Conservation (phyloP, 2,797 vertebrate species). For the Hippocampus kuda region DNA sequence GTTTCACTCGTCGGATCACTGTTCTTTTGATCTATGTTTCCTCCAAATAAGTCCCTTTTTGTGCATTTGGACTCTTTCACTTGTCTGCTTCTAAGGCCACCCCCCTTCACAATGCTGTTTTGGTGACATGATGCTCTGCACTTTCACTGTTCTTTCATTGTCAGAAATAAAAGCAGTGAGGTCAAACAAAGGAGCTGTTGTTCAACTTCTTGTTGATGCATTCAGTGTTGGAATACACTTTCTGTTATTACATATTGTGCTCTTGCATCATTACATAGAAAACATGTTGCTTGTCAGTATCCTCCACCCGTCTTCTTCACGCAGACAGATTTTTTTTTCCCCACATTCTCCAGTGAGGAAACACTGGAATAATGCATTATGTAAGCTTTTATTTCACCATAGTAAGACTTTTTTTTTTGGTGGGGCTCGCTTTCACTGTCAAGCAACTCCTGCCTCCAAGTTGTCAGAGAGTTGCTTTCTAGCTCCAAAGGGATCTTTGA, state of each 20-base stretch:
- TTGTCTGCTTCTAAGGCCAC: background rate
- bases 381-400: background rate
- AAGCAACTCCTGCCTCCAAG: background rate
- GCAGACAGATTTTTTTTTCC: background rate
- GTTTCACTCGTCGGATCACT: background rate
- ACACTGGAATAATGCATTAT: background rate
- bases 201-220: background rate
- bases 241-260: background rate
- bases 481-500: background rate
- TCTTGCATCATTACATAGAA: background rate
- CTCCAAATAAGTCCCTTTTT: background rate
- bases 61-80: background rate
- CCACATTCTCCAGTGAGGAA: background rate
- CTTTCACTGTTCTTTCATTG: background rate
- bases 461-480: background rate
- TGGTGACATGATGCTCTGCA: background rate
- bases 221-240: background rate
- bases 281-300: background rate
- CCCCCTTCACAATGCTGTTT: background rate
- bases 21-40: background rate
- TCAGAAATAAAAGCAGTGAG: background rate
- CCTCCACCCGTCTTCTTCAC: background rate
- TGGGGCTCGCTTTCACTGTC: background rate
- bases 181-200: background rate
- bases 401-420: background rate